phyloP scores from a whole-genome alignment of 2,113 vertebrate genomes.

The Planiliza haematocheilus region DNA sequence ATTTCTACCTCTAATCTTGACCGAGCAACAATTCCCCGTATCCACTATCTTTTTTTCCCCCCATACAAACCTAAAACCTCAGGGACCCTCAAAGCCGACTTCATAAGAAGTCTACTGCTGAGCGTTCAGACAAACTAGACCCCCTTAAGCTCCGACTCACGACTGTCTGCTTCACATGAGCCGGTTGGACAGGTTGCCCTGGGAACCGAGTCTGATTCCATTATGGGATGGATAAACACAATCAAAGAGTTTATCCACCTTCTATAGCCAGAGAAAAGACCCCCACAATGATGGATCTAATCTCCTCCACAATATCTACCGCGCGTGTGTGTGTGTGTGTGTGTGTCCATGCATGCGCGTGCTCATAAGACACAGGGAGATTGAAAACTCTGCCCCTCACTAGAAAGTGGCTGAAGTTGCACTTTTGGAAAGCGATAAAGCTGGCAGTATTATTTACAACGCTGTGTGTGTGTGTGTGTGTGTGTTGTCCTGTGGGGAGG shows the following conservation, averaged over 20 bases:
- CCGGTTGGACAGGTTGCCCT: slow-evolving; percentile 70
- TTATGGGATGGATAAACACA: slow-evolving; percentile 80
- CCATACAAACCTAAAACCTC: slow-evolving; percentile 35
- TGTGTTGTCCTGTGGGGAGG: slow-evolving; percentile 33
- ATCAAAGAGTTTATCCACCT: slow-evolving; percentile 79
- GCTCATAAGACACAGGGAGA: slow-evolving; percentile 56
- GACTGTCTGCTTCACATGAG: slow-evolving; percentile 61
- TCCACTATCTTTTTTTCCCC: slow-evolving; percentile 32
- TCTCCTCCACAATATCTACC: slow-evolving; percentile 68
- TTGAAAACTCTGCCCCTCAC: slow-evolving; percentile 56
- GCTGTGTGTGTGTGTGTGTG: slow-evolving; percentile 19
- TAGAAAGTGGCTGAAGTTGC: slow-evolving; percentile 69
- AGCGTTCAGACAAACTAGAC: slow-evolving; percentile 63
- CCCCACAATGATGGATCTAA: slow-evolving; percentile 70
- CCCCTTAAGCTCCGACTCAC: slow-evolving; percentile 67
- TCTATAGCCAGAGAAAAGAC: slow-evolving; percentile 75
- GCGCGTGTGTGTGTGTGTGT: slow-evolving; percentile 34
- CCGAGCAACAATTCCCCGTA: slow-evolving; percentile 49
- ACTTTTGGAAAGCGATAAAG: slow-evolving; percentile 68
- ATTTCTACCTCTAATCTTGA: slow-evolving; percentile 55
- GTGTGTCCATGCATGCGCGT: slow-evolving; percentile 40
- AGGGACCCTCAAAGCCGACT: slow-evolving; percentile 64
- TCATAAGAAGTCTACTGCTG: slow-evolving; percentile 73
- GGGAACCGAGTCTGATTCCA: slow-evolving; percentile 74
- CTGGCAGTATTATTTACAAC: slow-evolving; percentile 48